Conservation (phyloP, 2,888 invertebrate species). For the Merodon equestris region DNA sequence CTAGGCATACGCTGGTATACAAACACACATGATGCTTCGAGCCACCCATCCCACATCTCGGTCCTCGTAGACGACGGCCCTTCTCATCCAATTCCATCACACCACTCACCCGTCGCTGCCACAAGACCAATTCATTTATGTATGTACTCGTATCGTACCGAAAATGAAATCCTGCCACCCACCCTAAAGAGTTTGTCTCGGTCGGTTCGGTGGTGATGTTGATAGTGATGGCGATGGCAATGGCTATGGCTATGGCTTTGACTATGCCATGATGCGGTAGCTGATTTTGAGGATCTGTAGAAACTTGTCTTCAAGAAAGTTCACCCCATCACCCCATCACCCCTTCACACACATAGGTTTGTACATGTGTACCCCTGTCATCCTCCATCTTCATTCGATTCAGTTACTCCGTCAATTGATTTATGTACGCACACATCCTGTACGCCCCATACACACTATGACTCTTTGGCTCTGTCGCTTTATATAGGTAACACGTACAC, state of each 20-base stretch:
- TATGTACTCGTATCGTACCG: slow-evolving; percentile 53
- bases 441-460: slow-evolving; percentile 35
- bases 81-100: slow-evolving; percentile 10
- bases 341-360: neutral
- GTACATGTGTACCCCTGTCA: neutral
- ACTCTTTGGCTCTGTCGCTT: too few species aligned
- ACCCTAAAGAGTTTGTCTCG: slow-evolving; percentile 42
- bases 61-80: slow-evolving; percentile 51
- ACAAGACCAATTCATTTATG: slow-evolving; percentile 56
- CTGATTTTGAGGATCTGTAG: slow-evolving; percentile 31
- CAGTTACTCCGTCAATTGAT: slow-evolving; percentile 68
- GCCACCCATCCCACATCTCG: slow-evolving; percentile 54
- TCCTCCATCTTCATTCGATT: slow-evolving; percentile 59
- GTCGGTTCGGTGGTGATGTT: slow-evolving; percentile 10
- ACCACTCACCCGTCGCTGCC: neutral
- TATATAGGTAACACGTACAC: slow-evolving; percentile 40
- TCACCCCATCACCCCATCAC: slow-evolving; percentile 20
- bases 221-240: neutral
- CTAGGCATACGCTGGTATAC: slow-evolving; percentile 53
- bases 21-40: slow-evolving; percentile 32
- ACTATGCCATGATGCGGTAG: slow-evolving; percentile 3
- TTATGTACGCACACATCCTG: slow-evolving; percentile 58
- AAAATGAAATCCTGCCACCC: slow-evolving; percentile 59
- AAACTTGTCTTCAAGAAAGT: slow-evolving; percentile 68
- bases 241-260: too few species aligned